These are phyloP conservation scores for Drosophila gunungcola DNA, from an alignment of 1,140 invertebrate genomes.

Conservation along the genomic window DNA sequence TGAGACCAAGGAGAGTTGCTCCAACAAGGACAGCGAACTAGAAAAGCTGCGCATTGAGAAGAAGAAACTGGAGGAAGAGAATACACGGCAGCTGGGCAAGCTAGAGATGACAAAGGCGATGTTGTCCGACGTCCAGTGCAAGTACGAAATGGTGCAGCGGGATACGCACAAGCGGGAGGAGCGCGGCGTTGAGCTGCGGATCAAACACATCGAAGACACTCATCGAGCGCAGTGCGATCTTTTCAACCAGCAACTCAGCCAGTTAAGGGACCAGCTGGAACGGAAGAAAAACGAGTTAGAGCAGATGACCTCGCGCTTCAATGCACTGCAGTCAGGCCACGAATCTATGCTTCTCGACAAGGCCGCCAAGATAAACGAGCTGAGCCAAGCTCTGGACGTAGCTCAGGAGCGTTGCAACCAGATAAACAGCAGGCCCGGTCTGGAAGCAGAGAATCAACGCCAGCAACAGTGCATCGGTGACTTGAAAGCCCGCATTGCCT, in stretches of 20 bases:
- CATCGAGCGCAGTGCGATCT: slow-evolving; percentile 73
- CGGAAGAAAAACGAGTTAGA: slow-evolving; percentile 86
- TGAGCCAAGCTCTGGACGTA: slow-evolving; percentile 85
- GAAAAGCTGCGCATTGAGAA: slow-evolving; percentile 71
- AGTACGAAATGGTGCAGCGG: slow-evolving; percentile 75
- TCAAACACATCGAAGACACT: slow-evolving; percentile 70
- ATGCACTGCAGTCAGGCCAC: slow-evolving; percentile 85
- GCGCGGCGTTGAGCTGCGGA: slow-evolving; percentile 55
- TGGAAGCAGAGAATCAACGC: slow-evolving; percentile 52
- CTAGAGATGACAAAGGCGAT: slow-evolving; percentile 68
- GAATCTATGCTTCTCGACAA: slow-evolving; percentile 86
- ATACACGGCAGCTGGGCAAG: slow-evolving; percentile 62
- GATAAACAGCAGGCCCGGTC: slow-evolving; percentile 37
- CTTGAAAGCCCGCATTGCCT: slow-evolving; percentile 62
- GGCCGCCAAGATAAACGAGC: slow-evolving; percentile 85
- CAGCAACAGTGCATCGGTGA: slow-evolving; percentile 62
- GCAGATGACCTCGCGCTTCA: slow-evolving; percentile 85
- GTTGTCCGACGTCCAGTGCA: slow-evolving; percentile 68
- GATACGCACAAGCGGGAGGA: slow-evolving; percentile 65
- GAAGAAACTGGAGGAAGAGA: slow-evolving; percentile 65
- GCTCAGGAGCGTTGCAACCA: slow-evolving; percentile 83
- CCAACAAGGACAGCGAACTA: slow-evolving; percentile 71
- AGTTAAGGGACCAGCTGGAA: slow-evolving; percentile 64
- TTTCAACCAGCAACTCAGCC: slow-evolving; percentile 69
- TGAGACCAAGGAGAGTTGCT: slow-evolving; percentile 76